Conservation (phyloP, 2,888 invertebrate species). For the Drosophila mercatorum region DNA sequence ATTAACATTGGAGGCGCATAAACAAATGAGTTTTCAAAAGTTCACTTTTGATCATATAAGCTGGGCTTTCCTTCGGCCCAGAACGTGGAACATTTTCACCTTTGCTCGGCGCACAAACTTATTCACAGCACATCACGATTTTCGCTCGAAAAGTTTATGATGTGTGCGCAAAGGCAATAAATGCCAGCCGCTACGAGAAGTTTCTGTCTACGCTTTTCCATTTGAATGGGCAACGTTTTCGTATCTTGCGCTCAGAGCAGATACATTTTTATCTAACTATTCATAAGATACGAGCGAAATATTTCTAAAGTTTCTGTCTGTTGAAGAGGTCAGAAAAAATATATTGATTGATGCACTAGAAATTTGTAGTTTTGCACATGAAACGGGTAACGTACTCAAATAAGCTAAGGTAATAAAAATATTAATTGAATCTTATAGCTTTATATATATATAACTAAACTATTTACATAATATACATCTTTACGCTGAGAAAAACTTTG, state of each 20-base stretch:
- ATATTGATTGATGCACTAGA: no score
- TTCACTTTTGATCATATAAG: slow-evolving; percentile 71
- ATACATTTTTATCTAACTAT: background rate
- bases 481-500: no score
- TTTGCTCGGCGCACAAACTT: slow-evolving; percentile 9
- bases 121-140: slow-evolving; percentile 13
- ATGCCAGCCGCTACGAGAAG: background rate
- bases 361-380: no score
- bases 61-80: slow-evolving; percentile 32
- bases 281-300: background rate
- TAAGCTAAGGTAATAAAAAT: no score
- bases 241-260: no score
- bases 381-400: no score
- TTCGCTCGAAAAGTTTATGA: slow-evolving; percentile 30
- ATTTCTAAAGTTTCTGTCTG: background rate
- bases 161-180: slow-evolving; percentile 4
- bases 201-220: background rate
- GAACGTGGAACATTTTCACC: slow-evolving; percentile 39
- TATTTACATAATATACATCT: no score
- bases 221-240: background rate
- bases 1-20: slow-evolving; percentile 76
- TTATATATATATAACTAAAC: no score
- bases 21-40: slow-evolving; percentile 73
- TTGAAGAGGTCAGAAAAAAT: background rate
- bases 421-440: no score